Conservation (phyloP, 2,113 vertebrate species). For the Callaeas wilsoni region DNA sequence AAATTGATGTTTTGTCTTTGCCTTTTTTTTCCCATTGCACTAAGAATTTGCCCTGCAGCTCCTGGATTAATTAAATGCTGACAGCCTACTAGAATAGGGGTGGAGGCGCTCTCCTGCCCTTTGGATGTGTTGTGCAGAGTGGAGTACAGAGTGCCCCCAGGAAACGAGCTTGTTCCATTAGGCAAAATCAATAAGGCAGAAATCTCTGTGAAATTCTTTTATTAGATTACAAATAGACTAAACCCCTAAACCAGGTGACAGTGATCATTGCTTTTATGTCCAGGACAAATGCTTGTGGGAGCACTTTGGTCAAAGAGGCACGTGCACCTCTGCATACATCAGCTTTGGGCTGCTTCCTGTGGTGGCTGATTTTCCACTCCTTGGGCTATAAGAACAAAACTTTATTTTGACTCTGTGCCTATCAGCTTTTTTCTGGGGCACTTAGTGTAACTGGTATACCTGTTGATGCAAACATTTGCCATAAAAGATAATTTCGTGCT, state of each 20-base stretch:
- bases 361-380: neutral
- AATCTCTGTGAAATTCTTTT: slow-evolving; percentile 40
- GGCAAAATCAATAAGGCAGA: slow-evolving; percentile 61
- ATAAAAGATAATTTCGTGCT: accelerated
- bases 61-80: slow-evolving; percentile 65
- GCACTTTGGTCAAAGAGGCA: neutral
- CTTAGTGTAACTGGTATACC: neutral
- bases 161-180: slow-evolving; percentile 51
- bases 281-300: neutral
- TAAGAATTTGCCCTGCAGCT: slow-evolving; percentile 56
- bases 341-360: neutral
- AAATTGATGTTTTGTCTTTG: slow-evolving; percentile 54
- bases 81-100: neutral
- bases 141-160: slow-evolving; percentile 9
- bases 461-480: neutral
- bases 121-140: neutral
- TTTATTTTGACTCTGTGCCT: neutral
- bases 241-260: neutral
- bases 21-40: neutral
- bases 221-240: slow-evolving; percentile 29
- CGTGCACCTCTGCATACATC: accelerated
- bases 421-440: neutral
- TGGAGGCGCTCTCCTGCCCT: neutral
- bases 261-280: neutral
- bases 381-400: neutral